Evolutionary conservation across 2,797 vertebrate genomes (phyloP), one percentile per base, ranked within the genome.

Genomic region (Hyperoplus lanceolatus): DNA sequence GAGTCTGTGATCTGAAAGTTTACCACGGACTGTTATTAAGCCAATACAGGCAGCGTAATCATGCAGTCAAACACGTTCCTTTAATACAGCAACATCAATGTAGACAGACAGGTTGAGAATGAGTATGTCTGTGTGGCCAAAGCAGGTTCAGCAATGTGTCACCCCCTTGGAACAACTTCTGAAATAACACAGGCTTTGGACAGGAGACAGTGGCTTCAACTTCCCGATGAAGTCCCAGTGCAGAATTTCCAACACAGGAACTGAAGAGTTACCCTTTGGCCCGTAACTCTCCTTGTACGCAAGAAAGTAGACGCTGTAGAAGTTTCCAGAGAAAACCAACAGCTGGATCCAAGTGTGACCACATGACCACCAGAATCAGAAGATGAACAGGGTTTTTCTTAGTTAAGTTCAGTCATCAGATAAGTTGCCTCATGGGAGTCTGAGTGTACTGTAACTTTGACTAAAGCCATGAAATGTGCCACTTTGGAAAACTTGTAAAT

Each of bases 361-460:
- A 13, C 14, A 51, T 55, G 36, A 21, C 29, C 15, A 53, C 62
- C 8, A 48, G 36, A 64, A 53, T 36, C 59, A 38, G 6, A 42
- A 53, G 8, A 49, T 21, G 42, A 60, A 18, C 29, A 46, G 13
- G 3, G 6, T 59, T 61, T 61, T 29, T 29, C 29, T 29, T 3
- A 29, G 29, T 29, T 29, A 29, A 29, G 29, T n/a, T 64, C 53
- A 72, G 39, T 50, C 54, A 79, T 75, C 53, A 65, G 6, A 56
- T 38, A 75, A 21, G 58, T 14, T 8, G 13, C n/a, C 39, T 45
- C 57, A 55, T 8, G n/a, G 55, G 48, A 54, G 29, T 36, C n/a
- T 29, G 29, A 29, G 29, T 29, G 29, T 29, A 42, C 0, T 12
- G 46, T 59, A 6, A 53, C 13, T 63, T 70, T 54, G 38, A 14